These are phyloP conservation scores for Corbicula japonica DNA, from an alignment of 2,888 invertebrate species.

Conservation along the genomic window DNA sequence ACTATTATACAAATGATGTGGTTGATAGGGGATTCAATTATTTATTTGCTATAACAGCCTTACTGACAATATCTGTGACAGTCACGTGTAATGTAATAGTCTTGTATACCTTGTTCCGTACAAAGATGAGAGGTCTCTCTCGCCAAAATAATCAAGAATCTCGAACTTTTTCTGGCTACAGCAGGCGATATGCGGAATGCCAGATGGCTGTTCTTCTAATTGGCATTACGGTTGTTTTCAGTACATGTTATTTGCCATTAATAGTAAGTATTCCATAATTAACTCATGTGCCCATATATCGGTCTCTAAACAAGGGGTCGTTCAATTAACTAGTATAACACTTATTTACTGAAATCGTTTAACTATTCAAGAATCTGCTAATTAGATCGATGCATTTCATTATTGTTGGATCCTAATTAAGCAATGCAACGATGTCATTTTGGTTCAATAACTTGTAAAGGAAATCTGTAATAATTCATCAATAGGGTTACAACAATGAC, in stretches of 20 bases:
- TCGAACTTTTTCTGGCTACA: conserved; percentile 63
- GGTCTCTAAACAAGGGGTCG: no score
- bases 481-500: no score
- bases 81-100: conserved; percentile 78
- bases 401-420: no score
- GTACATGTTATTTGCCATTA: conserved; percentile 84
- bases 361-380: no score
- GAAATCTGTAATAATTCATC: no score
- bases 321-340: no score
- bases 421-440: no score
- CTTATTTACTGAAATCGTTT: no score
- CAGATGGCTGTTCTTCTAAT: conserved; percentile 85
- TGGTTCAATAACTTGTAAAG: no score
- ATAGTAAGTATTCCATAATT: no score
- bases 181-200: conserved; percentile 80
- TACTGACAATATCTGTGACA: conserved; percentile 73
- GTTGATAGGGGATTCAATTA: conserved; percentile 77
- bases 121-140: conserved; percentile 71
- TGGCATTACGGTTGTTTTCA: conserved; percentile 85
- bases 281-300: no score
- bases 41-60: conserved; percentile 79
- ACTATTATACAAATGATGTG: conserved; percentile 77
- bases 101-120: conserved; percentile 75
- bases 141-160: conserved; percentile 57
- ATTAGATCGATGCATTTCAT: no score